A percentile compares a stretch with the other conserved stretches of the same genome.
These are phyloP conservation scores for Herpailurus yagouaroundi DNA, from an alignment of 2,113 vertebrate species.

Conservation along the genomic window DNA sequence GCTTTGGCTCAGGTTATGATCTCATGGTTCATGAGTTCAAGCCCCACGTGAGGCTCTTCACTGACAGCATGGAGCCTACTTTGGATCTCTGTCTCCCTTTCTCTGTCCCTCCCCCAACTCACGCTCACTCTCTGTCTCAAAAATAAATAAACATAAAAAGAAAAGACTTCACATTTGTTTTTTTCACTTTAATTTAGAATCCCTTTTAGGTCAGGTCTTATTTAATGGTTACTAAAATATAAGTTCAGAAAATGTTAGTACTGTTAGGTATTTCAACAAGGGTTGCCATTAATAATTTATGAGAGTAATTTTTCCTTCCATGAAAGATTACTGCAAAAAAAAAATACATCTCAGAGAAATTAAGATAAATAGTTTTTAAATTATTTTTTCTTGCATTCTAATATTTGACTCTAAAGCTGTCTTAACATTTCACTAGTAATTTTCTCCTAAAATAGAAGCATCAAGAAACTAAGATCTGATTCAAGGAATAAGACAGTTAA, in stretches of 20 bases:
- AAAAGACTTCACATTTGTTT: too few species aligned
- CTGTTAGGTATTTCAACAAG: neutral
- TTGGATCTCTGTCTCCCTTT: too few species aligned
- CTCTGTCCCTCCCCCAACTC: too few species aligned
- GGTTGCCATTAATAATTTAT: neutral
- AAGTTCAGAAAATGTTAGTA: conserved; percentile 48
- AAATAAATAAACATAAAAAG: too few species aligned
- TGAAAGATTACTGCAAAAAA: conserved; percentile 13
- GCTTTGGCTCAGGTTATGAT: too few species aligned
- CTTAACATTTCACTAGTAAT: conserved; percentile 13
- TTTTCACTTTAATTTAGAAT: neutral
- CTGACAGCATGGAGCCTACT: too few species aligned
- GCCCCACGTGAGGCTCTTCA: too few species aligned
- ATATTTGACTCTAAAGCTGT: neutral
- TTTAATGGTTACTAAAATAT: neutral
- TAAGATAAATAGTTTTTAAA: neutral
- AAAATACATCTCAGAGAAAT: neutral
- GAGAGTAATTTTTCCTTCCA: conserved; percentile 50
- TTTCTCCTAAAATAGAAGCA: neutral
- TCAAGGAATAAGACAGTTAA: neutral
- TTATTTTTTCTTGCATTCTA: neutral
- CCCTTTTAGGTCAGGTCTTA: conserved; percentile 3
- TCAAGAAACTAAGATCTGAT: neutral
- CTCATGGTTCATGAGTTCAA: too few species aligned
- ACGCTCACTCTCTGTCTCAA: too few species aligned